Conservation (phyloP, 2,797 vertebrate genomes). For the Sebastes baramenuke region DNA sequence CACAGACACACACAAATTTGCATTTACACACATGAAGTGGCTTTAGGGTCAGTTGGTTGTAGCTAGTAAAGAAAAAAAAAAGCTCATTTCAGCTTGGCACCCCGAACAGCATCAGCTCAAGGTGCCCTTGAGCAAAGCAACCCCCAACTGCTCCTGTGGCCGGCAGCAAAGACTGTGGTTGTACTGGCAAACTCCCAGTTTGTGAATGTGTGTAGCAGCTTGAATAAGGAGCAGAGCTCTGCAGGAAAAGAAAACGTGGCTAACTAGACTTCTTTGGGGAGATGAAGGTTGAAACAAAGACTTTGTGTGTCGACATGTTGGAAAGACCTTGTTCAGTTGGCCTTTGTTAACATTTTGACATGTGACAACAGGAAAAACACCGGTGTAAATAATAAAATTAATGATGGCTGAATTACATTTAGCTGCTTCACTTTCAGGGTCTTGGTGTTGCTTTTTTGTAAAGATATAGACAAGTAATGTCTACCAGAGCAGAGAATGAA, state of each 20-base stretch:
- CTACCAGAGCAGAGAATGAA: too few relatives aligned
- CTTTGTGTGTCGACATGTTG: not conserved
- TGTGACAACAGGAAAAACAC: not conserved
- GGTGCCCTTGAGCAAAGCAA: slow-evolving; percentile 65
- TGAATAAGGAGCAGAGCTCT: slow-evolving; percentile 19
- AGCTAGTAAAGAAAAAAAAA: not conserved
- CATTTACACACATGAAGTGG: slow-evolving; percentile 5
- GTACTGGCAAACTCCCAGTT: slow-evolving; percentile 42
- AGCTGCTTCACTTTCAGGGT: not conserved
- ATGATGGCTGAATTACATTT: not conserved
- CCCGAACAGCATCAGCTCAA: slow-evolving; percentile 49
- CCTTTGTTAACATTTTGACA: not conserved
- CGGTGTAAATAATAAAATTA: not conserved
- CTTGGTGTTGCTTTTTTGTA: not conserved
- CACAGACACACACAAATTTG: not conserved
- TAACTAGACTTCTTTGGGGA: not conserved
- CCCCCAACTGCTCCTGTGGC: slow-evolving; percentile 39
- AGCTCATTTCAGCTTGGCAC: slow-evolving; percentile 25
- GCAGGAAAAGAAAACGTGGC: slow-evolving; percentile 8
- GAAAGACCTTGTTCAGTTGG: not conserved
- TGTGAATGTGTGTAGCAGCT: slow-evolving; percentile 12
- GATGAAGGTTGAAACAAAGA: slow-evolving; percentile 40
- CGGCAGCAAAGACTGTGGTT: slow-evolving; percentile 38
- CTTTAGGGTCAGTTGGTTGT: slow-evolving; percentile 38
- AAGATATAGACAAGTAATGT: too few relatives aligned